A percentile compares a stretch with the other conserved stretches of the same genome.
phyloP scores from a whole-genome alignment of 2,888 invertebrate species.

The Neoascia interrupta region DNA sequence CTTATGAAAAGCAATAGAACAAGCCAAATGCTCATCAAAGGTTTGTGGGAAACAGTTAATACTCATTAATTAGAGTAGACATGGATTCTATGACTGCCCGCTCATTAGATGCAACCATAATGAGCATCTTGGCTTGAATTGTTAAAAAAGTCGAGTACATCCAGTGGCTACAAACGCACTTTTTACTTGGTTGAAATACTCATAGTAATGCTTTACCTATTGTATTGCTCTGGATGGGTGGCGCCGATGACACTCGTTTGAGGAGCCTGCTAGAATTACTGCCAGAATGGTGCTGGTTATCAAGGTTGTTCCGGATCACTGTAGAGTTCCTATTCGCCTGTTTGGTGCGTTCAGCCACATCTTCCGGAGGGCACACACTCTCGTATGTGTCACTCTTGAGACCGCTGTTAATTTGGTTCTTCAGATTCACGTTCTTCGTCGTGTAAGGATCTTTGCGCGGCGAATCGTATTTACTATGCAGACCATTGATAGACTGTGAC shows the following conservation, averaged over 20 bases:
- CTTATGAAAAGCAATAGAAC: no score
- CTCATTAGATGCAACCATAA: no score
- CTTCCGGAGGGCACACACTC: constrained; percentile 79
- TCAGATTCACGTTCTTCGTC: constrained; percentile 76
- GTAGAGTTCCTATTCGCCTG: constrained; percentile 76
- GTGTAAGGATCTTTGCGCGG: constrained; percentile 75
- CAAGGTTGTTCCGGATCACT: constrained; percentile 77
- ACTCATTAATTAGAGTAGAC: no score
- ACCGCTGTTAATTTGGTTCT: constrained; percentile 77
- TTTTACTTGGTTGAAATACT: no score
- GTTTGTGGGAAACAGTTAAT: no score
- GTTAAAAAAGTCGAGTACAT: no score
- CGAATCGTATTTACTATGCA: constrained; percentile 77
- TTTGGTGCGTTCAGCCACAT: constrained; percentile 78
- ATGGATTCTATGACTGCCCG: no score
- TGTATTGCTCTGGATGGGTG: constrained; percentile 79
- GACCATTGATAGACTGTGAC: constrained; percentile 77
- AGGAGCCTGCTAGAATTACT: constrained; percentile 76
- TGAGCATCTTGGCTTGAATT: no score
- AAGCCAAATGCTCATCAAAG: no score
- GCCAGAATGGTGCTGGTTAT: constrained; percentile 59
- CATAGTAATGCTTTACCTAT: constrained; percentile 77
- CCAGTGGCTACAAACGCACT: no score
- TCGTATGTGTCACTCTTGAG: constrained; percentile 80
- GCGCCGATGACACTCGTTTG: constrained; percentile 83